phyloP scores from a whole-genome alignment of 2,888 invertebrate genomes.

The Phyllotreta striolata region DNA sequence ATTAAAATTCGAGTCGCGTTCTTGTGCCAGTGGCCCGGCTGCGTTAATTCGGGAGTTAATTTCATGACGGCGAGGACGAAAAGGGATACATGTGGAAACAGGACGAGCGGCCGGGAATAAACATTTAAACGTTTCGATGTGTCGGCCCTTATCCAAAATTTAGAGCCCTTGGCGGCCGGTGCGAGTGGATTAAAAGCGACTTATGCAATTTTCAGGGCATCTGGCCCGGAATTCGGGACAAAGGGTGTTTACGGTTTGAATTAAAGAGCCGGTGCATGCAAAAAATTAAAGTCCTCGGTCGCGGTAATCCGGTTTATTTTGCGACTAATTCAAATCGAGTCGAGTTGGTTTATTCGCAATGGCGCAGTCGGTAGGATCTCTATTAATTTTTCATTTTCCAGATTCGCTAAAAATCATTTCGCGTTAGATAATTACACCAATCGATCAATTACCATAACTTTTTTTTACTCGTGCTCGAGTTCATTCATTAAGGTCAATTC shows the following conservation, averaged over 20 bases:
- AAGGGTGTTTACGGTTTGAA: slow-evolving; percentile 1
- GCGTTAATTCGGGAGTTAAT: slow-evolving; percentile 27
- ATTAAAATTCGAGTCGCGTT: slow-evolving; percentile 17
- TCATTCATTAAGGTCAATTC: no score
- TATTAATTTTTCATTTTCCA: no score
- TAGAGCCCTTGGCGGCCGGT: slow-evolving; percentile 23
- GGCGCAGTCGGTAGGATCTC: no score
- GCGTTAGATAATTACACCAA: no score
- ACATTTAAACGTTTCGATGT: slow-evolving; percentile 20
- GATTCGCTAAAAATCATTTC: no score
- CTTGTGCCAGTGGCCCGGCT: slow-evolving; percentile 10
- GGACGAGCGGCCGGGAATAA: slow-evolving; percentile 15
- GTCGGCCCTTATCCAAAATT: slow-evolving; percentile 17
- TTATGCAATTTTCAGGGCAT: slow-evolving; percentile 26
- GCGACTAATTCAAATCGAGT: no score
- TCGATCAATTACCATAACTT: no score
- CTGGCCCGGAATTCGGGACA: slow-evolving; percentile 22
- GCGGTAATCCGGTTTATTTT: no score
- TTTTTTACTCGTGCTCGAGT: no score
- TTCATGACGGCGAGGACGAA: slow-evolving; percentile 9
- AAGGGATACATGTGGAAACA: slow-evolving; percentile 19
- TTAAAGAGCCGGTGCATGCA: background rate
- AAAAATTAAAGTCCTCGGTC: no score
- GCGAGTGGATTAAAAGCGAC: slow-evolving; percentile 29
- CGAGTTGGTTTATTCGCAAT: no score